These are phyloP conservation scores for Oscheius onirici DNA, from an alignment of 2,888 invertebrate genomes.

Conservation along the genomic window DNA sequence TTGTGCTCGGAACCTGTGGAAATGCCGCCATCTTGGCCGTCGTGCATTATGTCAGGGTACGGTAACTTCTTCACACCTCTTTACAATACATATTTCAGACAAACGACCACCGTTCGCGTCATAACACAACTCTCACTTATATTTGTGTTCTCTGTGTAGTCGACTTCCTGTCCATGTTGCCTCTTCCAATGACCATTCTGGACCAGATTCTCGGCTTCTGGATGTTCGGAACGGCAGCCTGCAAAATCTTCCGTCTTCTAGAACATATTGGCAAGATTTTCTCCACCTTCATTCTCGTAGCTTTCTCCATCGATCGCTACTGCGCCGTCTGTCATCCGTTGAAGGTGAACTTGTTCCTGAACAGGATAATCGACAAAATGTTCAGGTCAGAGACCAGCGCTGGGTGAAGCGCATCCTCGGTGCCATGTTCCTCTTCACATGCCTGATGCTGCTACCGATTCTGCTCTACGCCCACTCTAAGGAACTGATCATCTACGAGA, in stretches of 20 bases:
- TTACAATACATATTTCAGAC: not conserved
- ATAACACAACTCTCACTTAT: constrained; percentile 70
- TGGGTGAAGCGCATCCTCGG: constrained; percentile 32
- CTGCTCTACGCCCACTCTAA: constrained; percentile 58
- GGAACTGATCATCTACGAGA: constrained; percentile 55
- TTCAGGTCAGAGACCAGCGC: constrained; percentile 41
- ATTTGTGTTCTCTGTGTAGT: constrained; percentile 68
- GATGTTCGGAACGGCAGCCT: constrained; percentile 70
- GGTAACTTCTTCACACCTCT: not conserved
- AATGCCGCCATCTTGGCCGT: constrained; percentile 70
- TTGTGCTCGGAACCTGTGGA: constrained; percentile 74
- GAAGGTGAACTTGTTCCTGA: no score
- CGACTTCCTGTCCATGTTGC: constrained; percentile 65
- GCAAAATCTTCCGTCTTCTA: constrained; percentile 70
- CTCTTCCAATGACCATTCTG: constrained; percentile 70
- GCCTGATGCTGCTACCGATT: constrained; percentile 54
- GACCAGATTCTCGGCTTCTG: constrained; percentile 71
- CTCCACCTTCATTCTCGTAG: constrained; percentile 61
- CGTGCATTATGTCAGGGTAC: constrained; percentile 53
- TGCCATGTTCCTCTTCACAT: constrained; percentile 50
- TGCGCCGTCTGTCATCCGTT: constrained; percentile 59
- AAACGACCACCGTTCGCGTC: constrained; percentile 40
- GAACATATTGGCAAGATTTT: constrained; percentile 68
- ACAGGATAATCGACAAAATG: no score
- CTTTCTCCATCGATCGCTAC: constrained; percentile 57